These are phyloP conservation scores for Rhabdomys dilectus DNA, from an alignment of 2,113 vertebrate genomes.

Conservation along the genomic window DNA sequence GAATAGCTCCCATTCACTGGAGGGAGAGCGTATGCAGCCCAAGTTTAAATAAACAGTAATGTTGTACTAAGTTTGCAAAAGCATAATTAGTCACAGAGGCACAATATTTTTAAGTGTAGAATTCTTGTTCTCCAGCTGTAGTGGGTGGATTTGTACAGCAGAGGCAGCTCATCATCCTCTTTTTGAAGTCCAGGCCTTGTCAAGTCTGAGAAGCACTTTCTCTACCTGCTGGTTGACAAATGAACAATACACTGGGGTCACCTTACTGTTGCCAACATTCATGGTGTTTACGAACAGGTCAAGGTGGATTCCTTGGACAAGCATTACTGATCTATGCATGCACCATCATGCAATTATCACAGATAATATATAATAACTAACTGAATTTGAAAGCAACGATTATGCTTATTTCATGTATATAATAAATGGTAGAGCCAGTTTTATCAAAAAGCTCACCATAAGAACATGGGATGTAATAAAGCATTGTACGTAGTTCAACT, in stretches of 20 bases:
- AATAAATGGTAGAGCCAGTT: not conserved
- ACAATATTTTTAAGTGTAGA: slow-evolving; percentile 82
- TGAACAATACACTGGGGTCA: not conserved
- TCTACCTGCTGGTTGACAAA: not conserved
- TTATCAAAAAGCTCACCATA: slow-evolving; percentile 3
- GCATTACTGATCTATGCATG: slow-evolving; percentile 48
- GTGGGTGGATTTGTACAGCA: slow-evolving; percentile 74
- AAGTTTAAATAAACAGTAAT: slow-evolving; percentile 82
- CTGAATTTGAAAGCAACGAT: not conserved
- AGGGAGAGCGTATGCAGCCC: slow-evolving; percentile 60
- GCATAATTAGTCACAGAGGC: slow-evolving; percentile 86
- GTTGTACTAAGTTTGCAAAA: slow-evolving; percentile 84
- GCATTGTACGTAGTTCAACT: not conserved
- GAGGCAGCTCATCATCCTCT: slow-evolving; percentile 39
- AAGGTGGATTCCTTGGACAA: slow-evolving; percentile 30
- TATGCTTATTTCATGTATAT: not conserved
- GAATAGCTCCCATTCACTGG: slow-evolving; percentile 73
- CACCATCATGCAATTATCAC: slow-evolving; percentile 51
- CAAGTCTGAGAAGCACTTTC: slow-evolving; percentile 43
- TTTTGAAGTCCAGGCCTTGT: slow-evolving; percentile 61
- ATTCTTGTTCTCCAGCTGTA: slow-evolving; percentile 83
- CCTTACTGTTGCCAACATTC: slow-evolving; percentile 51
- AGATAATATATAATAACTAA: slow-evolving; percentile 27
- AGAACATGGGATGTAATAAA: not conserved
- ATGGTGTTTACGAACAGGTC: slow-evolving; percentile 1